Conservation (phyloP, 2,888 invertebrate genomes). For the Trissonchulus sp. region DNA sequence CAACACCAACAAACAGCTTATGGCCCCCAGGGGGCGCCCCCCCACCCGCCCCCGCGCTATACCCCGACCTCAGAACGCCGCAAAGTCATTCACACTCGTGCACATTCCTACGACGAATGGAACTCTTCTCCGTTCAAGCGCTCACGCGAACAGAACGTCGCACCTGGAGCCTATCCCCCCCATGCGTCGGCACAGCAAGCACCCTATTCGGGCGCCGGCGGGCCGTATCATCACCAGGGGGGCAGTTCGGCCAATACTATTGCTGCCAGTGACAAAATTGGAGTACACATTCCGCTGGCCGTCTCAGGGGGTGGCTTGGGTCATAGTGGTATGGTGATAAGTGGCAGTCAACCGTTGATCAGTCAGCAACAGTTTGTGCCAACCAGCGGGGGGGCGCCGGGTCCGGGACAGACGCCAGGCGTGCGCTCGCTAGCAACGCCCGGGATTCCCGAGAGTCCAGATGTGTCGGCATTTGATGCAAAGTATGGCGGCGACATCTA, state of each 20-base stretch:
- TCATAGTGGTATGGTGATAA: background rate
- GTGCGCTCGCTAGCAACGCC: too few relatives aligned
- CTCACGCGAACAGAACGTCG: too few relatives aligned
- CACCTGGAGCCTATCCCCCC: background rate
- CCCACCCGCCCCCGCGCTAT: background rate
- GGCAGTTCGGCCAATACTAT: too few relatives aligned
- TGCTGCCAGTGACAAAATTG: too few relatives aligned
- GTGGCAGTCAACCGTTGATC: too few relatives aligned
- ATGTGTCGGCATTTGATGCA: background rate
- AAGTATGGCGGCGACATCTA: too few relatives aligned
- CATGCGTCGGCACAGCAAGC: background rate
- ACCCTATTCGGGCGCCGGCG: background rate
- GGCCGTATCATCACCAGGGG: background rate
- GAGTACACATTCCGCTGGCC: background rate
- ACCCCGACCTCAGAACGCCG: slow-evolving; percentile 3
- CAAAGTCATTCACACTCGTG: background rate
- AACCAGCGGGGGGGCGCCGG: background rate
- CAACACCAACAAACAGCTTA: too few relatives aligned
- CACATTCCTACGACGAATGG: slow-evolving; percentile 19
- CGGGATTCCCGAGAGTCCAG: background rate
- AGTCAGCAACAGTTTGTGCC: too few relatives aligned
- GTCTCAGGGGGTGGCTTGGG: background rate
- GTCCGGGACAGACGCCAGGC: background rate
- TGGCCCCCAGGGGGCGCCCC: too few relatives aligned
- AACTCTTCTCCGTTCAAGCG: background rate